Evolutionary conservation across 2,797 vertebrate genomes (phyloP).

Genomic region (Heliangelus exortis): DNA sequence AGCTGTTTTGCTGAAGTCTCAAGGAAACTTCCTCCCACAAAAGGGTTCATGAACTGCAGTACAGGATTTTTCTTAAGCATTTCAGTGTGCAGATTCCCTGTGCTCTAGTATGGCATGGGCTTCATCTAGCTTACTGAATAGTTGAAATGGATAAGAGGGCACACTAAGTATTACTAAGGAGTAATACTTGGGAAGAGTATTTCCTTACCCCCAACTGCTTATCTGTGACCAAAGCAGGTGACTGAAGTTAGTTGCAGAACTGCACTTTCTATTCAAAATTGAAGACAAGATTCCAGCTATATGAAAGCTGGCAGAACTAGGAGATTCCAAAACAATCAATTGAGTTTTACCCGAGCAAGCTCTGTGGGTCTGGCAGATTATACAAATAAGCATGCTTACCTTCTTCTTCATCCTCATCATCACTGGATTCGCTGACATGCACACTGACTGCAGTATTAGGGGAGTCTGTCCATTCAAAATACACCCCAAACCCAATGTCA

Average conservation of each 20-base stretch:
- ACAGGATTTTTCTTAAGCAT: not conserved
- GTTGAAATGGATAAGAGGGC: not conserved
- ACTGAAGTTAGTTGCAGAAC: not conserved
- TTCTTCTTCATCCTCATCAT: conserved; percentile 98
- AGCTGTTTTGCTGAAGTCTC: not conserved
- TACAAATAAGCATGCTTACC: conserved; percentile 72
- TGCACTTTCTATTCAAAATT: not conserved
- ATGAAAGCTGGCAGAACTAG: not conserved
- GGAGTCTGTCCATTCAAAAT: conserved; percentile 99
- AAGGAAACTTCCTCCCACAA: not conserved
- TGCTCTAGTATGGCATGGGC: rapidly evolving
- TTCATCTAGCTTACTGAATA: not conserved
- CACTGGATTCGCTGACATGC: conserved; percentile 98
- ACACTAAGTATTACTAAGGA: not conserved
- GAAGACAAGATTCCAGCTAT: not conserved
- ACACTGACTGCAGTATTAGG: conserved; percentile 95
- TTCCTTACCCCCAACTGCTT: not conserved
- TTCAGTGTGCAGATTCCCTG: not conserved
- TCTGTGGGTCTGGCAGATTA: not conserved
- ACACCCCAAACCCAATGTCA: conserved; percentile 98
- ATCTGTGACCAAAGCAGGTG: not conserved
- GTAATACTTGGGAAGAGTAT: not conserved
- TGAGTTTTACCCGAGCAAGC: not conserved
- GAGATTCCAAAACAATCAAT: not conserved
- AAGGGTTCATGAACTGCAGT: not conserved